Evolutionary conservation across 2,888 invertebrate genomes (phyloP), one percentile per base, ranked within the genome.

Genomic region (Microctonus hyperodae): DNA sequence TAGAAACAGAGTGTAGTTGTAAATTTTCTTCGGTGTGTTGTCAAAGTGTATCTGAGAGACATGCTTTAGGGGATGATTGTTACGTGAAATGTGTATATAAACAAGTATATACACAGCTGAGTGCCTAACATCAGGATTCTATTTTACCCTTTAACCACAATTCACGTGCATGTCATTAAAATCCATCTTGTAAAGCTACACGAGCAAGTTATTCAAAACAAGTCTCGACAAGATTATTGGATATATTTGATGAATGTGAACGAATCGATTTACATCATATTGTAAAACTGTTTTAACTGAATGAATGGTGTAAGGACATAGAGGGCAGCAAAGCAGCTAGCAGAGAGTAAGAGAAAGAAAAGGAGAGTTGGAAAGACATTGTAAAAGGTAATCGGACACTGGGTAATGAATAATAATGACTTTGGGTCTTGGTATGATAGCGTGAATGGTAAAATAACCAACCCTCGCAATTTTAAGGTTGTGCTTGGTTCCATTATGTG

Each of bases 321-420:
- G n/a, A n/a, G n/a, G n/a, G n/a, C n/a, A n/a, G n/a, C n/a, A n/a
- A n/a, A n/a, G n/a, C n/a, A n/a, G n/a, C n/a, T n/a, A n/a, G 16
- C 7, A 16, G 44, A 16, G 44, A 16, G 16, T 16, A n/a, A 16
- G 44, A 16, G 44, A 16, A 44, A 44, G 44, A 70, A 67, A 60
- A 67, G 64, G 20, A 28, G 40, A 23, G 33, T 22, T 7, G 23
- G n/a, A 23, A 65, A 58, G 65, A 59, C 33, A 59, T 51, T 60
- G n/a, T 6, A 22, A 22, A 55, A 59, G 28, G 65, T 65, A 65
- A 65, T 65, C 76, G 75, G 76, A 78, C 44, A 72, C 73, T 75
- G 73, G 74, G 79, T 80, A 79, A 81, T 81, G 80, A 82, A 81
- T 81, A 81, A 82, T 81, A 81, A 81, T 82, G 78, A 75, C 77